Conservation (phyloP, 2,888 invertebrate species). For the Nipponacmea schrenckii region DNA sequence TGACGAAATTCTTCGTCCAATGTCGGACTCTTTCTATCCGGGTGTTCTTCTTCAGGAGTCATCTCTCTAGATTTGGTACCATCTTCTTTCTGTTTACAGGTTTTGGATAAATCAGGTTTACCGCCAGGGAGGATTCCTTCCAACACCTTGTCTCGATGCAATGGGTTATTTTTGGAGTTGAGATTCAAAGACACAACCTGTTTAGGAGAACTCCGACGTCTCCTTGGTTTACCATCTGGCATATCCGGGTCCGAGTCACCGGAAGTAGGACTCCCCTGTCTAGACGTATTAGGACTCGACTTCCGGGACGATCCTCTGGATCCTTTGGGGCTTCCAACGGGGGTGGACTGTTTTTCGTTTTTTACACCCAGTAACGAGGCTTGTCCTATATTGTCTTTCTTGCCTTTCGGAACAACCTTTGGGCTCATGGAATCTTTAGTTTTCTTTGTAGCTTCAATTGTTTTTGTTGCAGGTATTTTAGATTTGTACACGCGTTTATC, state of each 20-base stretch:
- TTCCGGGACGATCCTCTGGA: neutral
- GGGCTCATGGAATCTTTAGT: neutral
- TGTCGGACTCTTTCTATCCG: neutral
- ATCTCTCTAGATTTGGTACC: neutral
- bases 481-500: too few species aligned
- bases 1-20: neutral
- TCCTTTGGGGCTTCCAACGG: neutral
- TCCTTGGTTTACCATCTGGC: neutral
- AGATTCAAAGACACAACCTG: neutral
- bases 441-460: neutral
- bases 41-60: neutral
- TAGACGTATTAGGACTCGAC: neutral
- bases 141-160: neutral
- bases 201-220: neutral
- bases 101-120: neutral
- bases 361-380: neutral
- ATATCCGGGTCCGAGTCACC: neutral
- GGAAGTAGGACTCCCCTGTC: neutral
- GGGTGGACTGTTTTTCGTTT: neutral
- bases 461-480: too few species aligned
- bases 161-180: conserved; percentile 1
- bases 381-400: neutral
- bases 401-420: neutral
- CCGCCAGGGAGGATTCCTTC: neutral
- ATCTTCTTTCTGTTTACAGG: neutral